A percentile compares a stretch with the other conserved stretches of the same genome.
phyloP scores from a whole-genome alignment of 2,113 vertebrate genomes.

The Petaurus breviceps region DNA sequence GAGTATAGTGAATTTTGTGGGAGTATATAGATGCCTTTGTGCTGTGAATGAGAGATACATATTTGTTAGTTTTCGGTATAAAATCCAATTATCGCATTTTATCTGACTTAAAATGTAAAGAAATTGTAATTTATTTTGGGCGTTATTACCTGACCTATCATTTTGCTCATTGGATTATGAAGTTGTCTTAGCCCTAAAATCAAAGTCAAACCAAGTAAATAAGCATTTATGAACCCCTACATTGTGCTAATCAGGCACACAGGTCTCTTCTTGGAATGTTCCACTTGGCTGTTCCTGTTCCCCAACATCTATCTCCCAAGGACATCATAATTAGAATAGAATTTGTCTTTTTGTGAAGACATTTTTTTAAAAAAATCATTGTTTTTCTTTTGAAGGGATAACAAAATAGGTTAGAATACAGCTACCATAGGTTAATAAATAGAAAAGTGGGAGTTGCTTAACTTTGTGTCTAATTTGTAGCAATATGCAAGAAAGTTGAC shows the following conservation, averaged over 20 bases:
- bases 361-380: background rate
- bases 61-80: constrained; percentile 2
- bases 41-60: background rate
- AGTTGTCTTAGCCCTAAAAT: background rate
- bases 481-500: background rate
- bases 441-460: background rate
- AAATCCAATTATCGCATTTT: too few relatives aligned
- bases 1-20: background rate
- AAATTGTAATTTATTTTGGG: constrained; percentile 27
- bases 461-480: background rate
- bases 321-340: background rate
- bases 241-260: background rate
- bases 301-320: background rate
- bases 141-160: background rate
- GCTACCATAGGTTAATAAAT: background rate
- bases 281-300: background rate
- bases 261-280: background rate
- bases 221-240: background rate
- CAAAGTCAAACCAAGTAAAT: background rate
- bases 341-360: background rate
- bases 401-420: background rate
- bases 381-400: constrained; percentile 5
- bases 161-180: background rate
- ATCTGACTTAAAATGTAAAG: background rate
- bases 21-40: background rate